Evolutionary conservation across 2,113 vertebrate genomes (phyloP).

Genomic region (Aspidoscelis tigris): DNA sequence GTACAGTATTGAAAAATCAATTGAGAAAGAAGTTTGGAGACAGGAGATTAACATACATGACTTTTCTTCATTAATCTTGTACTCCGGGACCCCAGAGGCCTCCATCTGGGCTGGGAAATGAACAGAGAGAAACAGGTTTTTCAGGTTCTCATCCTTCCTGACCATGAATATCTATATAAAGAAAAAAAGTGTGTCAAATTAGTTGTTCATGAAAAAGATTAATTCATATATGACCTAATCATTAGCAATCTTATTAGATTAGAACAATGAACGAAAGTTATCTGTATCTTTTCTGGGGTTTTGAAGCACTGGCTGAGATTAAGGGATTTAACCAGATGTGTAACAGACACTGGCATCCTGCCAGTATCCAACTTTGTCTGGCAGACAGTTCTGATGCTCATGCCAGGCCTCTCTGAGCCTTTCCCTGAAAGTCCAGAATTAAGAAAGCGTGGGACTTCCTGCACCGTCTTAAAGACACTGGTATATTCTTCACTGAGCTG

Average conservation of each 20-base stretch:
- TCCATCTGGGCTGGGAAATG: constrained; percentile 74
- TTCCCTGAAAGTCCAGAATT: too few relatives aligned
- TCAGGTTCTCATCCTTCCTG: constrained; percentile 74
- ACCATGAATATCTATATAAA: constrained; percentile 82
- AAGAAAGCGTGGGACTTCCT: too few relatives aligned
- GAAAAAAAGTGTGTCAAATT: constrained; percentile 28
- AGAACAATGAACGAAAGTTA: not conserved
- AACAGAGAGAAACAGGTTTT: constrained; percentile 80
- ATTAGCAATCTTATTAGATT: not conserved
- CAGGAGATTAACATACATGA: constrained; percentile 76
- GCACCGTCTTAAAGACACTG: too few relatives aligned
- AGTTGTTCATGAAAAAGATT: not conserved
- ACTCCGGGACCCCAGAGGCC: constrained; percentile 72
- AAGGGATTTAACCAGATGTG: too few relatives aligned
- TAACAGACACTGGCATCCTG: too few relatives aligned
- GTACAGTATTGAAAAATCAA: not conserved
- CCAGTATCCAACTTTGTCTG: too few relatives aligned
- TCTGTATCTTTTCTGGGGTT: not conserved
- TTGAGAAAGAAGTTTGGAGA: constrained; percentile 9
- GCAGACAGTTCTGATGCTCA: too few relatives aligned
- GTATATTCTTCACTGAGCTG: too few relatives aligned
- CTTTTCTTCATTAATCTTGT: constrained; percentile 86
- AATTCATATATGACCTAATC: not conserved
- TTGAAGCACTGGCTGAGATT: too few relatives aligned
- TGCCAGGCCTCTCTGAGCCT: too few relatives aligned